A percentile compares a stretch with the other conserved stretches of the same genome.
Conservation (phyloP, 2,113 vertebrate species). For the Formicarius rufipectus region DNA sequence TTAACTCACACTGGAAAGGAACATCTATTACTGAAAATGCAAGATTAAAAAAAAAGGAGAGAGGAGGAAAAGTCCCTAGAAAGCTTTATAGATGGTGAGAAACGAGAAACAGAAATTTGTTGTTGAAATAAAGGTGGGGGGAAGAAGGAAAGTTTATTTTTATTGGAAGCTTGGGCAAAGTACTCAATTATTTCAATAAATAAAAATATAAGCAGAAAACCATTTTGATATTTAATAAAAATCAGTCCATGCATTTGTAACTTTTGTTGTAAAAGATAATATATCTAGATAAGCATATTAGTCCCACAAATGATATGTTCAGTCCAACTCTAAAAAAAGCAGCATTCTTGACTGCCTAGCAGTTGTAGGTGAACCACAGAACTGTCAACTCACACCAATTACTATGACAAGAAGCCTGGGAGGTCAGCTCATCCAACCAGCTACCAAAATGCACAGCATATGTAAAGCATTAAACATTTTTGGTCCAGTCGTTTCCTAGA, state of each 20-base stretch:
- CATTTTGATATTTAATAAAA: neutral
- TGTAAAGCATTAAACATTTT: neutral
- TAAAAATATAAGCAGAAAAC: neutral
- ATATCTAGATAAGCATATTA: neutral
- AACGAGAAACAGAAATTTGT: neutral
- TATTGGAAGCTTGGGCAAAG: neutral
- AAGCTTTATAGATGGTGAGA: neutral
- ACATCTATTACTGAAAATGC: neutral
- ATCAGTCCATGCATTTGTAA: neutral
- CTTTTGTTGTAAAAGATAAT: neutral
- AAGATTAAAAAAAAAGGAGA: neutral
- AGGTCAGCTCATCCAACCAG: neutral
- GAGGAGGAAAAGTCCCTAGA: fast-evolving
- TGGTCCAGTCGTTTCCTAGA: neutral
- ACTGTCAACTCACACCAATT: neutral
- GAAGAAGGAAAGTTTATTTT: neutral
- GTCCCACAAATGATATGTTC: slow-evolving; percentile 4
- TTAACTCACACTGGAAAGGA: neutral
- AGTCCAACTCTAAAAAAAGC: neutral
- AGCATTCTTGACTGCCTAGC: neutral
- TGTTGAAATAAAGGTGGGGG: neutral
- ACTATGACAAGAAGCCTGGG: neutral
- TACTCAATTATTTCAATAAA: neutral
- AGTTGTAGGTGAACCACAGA: slow-evolving; percentile 2
- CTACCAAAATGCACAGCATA: neutral